phyloP scores from a whole-genome alignment of 2,113 vertebrate species.

The Microcebus griseorufus region DNA sequence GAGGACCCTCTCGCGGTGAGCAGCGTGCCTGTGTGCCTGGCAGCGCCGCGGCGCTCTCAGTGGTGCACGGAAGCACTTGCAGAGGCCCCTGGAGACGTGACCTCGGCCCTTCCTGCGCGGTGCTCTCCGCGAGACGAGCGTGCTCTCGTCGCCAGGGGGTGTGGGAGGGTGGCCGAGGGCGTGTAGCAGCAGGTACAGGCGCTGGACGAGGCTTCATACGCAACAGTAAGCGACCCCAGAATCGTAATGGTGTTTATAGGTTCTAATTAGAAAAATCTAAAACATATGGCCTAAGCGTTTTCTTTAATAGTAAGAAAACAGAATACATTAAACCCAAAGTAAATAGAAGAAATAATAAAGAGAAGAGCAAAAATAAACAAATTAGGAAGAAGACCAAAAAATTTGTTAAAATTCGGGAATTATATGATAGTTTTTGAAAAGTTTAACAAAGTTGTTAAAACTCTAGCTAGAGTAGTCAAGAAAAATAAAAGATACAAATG shows the following conservation, averaged over 20 bases:
- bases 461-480: neutral
- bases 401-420: neutral
- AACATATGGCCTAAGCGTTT: neutral
- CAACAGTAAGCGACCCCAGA: neutral
- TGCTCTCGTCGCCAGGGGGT: too few relatives aligned
- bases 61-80: neutral
- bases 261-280: neutral
- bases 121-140: too few relatives aligned
- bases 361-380: neutral
- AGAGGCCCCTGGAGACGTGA: neutral
- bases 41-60: neutral
- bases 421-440: neutral
- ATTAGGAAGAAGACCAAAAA: neutral
- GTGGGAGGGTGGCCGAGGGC: too few relatives aligned
- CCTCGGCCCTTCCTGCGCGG: neutral
- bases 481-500: neutral
- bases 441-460: neutral
- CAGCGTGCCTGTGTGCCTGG: neutral
- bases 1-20: neutral
- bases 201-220: neutral
- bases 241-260: neutral
- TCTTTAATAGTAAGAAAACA: neutral
- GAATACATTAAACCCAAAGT: neutral
- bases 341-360: neutral
- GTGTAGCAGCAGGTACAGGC: neutral